These are phyloP conservation scores for Spodoptera litura DNA, from an alignment of 1,140 invertebrate genomes.

Conservation along the genomic window DNA sequence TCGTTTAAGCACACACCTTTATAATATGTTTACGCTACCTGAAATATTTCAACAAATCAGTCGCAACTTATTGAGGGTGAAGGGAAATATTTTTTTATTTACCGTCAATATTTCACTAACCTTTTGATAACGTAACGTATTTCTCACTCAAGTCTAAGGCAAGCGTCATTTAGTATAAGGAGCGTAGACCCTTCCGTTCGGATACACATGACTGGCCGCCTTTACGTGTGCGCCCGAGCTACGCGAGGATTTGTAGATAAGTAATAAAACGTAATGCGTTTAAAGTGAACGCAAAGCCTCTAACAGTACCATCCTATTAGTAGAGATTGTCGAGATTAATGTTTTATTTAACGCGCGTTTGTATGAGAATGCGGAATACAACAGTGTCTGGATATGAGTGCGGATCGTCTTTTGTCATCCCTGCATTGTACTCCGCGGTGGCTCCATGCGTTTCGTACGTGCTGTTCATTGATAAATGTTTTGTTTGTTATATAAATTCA, in stretches of 20 bases:
- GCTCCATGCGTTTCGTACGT: conserved; percentile 1
- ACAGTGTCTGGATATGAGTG: conserved; percentile 12
- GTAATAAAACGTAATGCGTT: conserved; percentile 64
- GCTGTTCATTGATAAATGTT: conserved; percentile 28
- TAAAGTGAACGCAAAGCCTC: conserved; percentile 51
- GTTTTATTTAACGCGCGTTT: conserved; percentile 52
- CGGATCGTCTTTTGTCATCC: conserved; percentile 39
- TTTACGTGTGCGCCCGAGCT: conserved; percentile 51
- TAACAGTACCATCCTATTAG: conserved; percentile 59
- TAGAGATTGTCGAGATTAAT: conserved; percentile 59
- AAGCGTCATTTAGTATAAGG: conserved; percentile 58
- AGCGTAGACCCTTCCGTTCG: conserved; percentile 61
- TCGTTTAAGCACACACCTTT: not conserved
- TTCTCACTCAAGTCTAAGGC: conserved; percentile 41
- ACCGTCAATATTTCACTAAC: conserved; percentile 36
- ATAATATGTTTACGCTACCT: not conserved
- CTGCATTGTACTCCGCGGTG: conserved; percentile 1
- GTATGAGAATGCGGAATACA: conserved; percentile 35
- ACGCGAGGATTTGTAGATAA: conserved; percentile 62
- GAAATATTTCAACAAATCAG: conserved; percentile 34
- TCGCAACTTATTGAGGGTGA: not conserved
- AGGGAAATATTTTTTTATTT: conserved; percentile 28
- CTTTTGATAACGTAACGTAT: conserved; percentile 46
- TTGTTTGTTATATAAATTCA: conserved; percentile 1
- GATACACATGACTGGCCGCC: conserved; percentile 58